These are phyloP conservation scores for Apostichopus japonicus DNA, from an alignment of 35 echinoderm and acorn worm species.

Conservation along the genomic window DNA sequence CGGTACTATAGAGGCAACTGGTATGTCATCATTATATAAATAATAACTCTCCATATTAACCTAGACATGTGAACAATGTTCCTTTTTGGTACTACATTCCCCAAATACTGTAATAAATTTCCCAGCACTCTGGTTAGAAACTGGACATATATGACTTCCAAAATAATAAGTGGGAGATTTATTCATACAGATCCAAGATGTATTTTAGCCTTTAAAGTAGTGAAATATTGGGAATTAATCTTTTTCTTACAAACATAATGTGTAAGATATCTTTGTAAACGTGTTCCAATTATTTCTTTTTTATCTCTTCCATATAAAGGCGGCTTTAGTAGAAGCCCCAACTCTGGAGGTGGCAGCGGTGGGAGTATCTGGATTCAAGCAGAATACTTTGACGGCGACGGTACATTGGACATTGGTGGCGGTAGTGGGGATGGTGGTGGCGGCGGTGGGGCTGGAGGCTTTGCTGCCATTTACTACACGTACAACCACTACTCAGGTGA, in stretches of 20 bases:
- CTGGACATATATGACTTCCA: too few relatives aligned
- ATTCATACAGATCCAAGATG: too few relatives aligned
- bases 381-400: constrained; percentile 80
- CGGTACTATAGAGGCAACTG: constrained; percentile 63
- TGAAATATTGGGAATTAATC: too few relatives aligned
- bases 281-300: background rate
- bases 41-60: too few relatives aligned
- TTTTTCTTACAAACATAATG: too few relatives aligned
- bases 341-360: constrained; percentile 83
- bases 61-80: too few relatives aligned
- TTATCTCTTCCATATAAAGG: constrained; percentile 46
- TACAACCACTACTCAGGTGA: constrained; percentile 87
- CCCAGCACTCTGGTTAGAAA: too few relatives aligned
- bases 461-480: constrained; percentile 85
- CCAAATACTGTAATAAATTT: too few relatives aligned
- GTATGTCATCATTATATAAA: background rate
- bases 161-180: too few relatives aligned
- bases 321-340: constrained; percentile 64
- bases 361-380: constrained; percentile 87
- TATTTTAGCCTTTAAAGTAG: too few relatives aligned
- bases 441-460: constrained; percentile 85
- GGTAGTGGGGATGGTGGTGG: constrained; percentile 68
- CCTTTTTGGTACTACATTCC: too few relatives aligned
- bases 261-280: background rate
- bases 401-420: constrained; percentile 64